phyloP scores from a whole-genome alignment of 2,797 vertebrate genomes.

The Propithecus deckenii region DNA sequence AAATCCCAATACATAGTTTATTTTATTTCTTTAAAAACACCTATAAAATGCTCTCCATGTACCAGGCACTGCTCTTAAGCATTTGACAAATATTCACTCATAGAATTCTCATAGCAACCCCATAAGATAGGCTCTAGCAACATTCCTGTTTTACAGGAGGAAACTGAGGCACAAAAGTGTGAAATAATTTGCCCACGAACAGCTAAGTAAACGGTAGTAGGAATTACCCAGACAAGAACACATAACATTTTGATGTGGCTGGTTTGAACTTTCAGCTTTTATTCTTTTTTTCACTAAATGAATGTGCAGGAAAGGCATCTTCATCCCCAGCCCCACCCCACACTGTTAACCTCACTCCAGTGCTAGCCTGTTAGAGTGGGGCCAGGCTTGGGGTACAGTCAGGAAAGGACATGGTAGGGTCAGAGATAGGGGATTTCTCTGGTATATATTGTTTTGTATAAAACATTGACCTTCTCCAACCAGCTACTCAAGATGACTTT shows the following conservation, averaged over 20 bases:
- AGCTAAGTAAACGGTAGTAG: not conserved
- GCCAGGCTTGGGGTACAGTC: not conserved
- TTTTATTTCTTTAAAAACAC: conserved; percentile 28
- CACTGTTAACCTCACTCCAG: not conserved
- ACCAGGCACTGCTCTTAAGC: not conserved
- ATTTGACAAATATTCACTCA: not conserved
- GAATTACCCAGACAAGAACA: not conserved
- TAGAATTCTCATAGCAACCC: not conserved
- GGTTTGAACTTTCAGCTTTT: not conserved
- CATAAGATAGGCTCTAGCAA: not conserved
- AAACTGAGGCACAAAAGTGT: not conserved
- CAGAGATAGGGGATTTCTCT: not conserved
- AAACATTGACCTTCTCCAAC: not conserved
- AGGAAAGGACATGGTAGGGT: not conserved
- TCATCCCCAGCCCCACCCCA: not conserved
- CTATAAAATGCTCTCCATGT: not conserved
- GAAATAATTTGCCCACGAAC: not conserved
- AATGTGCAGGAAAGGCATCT: not conserved
- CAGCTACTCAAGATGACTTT: not conserved
- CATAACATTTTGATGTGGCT: not conserved
- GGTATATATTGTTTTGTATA: not conserved
- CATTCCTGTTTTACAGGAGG: not conserved
- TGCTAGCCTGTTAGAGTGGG: not conserved
- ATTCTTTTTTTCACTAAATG: not conserved
- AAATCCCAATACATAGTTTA: not conserved